Conservation (phyloP, 2,797 vertebrate species). For the Luscinia luscinia region DNA sequence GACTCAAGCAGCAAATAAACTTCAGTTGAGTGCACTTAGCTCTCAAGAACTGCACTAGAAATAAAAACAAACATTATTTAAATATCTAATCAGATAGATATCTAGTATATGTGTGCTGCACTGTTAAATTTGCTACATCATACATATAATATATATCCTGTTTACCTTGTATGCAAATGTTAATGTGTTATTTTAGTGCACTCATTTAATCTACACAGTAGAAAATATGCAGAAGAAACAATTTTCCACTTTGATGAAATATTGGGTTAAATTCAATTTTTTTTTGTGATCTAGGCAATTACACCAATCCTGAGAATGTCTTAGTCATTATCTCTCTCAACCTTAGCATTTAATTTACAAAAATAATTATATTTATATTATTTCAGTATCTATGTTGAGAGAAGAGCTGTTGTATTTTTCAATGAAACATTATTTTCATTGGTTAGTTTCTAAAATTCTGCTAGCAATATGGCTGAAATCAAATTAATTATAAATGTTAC, state of each 20-base stretch:
- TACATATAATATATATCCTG: neutral
- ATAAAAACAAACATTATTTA: conserved; percentile 39
- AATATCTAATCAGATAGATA: conserved; percentile 32
- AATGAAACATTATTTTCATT: neutral
- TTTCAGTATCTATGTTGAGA: neutral
- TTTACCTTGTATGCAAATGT: conserved; percentile 19
- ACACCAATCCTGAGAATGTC: neutral
- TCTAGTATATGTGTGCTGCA: neutral
- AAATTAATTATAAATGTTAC: conserved; percentile 37
- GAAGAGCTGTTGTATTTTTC: neutral
- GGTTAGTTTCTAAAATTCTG: neutral
- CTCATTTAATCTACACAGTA: neutral
- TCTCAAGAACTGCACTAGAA: conserved; percentile 8
- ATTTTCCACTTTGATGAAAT: conserved; percentile 13
- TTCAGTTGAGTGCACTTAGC: conserved; percentile 46
- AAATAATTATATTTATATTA: neutral
- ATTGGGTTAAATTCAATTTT: neutral
- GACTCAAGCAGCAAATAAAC: conserved; percentile 54
- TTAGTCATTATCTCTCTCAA: neutral
- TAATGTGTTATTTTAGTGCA: neutral
- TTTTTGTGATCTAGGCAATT: neutral
- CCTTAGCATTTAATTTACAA: neutral
- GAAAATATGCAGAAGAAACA: neutral
- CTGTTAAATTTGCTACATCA: neutral
- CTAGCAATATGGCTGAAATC: neutral